Percentiles rank a stretch among this genome's conserved stretches.
These are phyloP conservation scores for Microdon myrmicae DNA, from an alignment of 2,888 invertebrate genomes.

Conservation along the genomic window DNA sequence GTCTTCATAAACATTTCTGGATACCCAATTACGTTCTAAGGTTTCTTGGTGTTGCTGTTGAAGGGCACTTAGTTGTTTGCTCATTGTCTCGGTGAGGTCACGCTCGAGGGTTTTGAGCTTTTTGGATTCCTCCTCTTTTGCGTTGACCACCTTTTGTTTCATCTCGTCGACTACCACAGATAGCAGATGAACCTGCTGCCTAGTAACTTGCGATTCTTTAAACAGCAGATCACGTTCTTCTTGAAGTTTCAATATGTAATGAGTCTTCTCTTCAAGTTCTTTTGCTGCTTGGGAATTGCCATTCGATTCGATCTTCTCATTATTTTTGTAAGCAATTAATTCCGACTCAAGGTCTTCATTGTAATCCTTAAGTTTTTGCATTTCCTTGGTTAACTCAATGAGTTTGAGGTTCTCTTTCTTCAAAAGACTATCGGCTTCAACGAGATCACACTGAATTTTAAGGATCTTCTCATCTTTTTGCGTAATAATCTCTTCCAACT, in stretches of 20 bases:
- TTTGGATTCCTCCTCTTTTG: slow-evolving; percentile 57
- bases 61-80: slow-evolving; percentile 55
- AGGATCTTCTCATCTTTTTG: slow-evolving; percentile 67
- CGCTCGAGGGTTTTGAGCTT: slow-evolving; percentile 55
- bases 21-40: slow-evolving; percentile 70
- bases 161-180: slow-evolving; percentile 59
- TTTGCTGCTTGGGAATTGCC: slow-evolving; percentile 54
- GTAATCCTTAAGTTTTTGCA: slow-evolving; percentile 57
- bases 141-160: slow-evolving; percentile 56
- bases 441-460: slow-evolving; percentile 62
- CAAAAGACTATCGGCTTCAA: slow-evolving; percentile 63
- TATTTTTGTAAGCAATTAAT: slow-evolving; percentile 41
- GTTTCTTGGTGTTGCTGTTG: slow-evolving; percentile 66
- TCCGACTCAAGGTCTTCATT: slow-evolving; percentile 60
- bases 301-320: slow-evolving; percentile 45
- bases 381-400: slow-evolving; percentile 57
- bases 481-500: slow-evolving; percentile 65
- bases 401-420: slow-evolving; percentile 62
- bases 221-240: slow-evolving; percentile 62
- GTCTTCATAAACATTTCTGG: slow-evolving; percentile 70
- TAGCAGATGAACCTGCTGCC: slow-evolving; percentile 59
- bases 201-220: slow-evolving; percentile 59
- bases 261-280: slow-evolving; percentile 58
- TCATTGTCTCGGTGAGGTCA: slow-evolving; percentile 54
- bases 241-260: slow-evolving; percentile 62